Evolutionary conservation across 2,113 vertebrate species (phyloP).

Genomic region (Sander lucioperca): DNA sequence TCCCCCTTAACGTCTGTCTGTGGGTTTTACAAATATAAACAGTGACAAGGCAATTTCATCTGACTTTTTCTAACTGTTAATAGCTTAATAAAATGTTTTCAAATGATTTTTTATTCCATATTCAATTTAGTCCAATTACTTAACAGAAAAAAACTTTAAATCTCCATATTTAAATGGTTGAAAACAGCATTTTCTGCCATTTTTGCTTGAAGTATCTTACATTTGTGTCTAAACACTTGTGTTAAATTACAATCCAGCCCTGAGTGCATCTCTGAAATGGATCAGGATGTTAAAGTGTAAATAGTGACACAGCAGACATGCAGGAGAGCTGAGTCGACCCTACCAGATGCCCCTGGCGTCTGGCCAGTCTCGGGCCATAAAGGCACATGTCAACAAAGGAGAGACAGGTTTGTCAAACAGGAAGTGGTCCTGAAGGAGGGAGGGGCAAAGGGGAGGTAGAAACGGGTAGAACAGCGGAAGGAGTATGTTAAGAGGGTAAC

Average conservation of each 20-base stretch:
- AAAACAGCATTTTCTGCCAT: no score
- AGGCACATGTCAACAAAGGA: constrained; percentile 93
- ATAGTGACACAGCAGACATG: constrained; percentile 41
- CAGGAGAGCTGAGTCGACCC: constrained; percentile 61
- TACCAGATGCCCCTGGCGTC: constrained; percentile 97
- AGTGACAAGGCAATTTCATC: no score
- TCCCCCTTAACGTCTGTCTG: no score
- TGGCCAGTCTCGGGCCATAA: constrained; percentile 96
- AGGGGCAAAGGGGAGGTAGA: not conserved
- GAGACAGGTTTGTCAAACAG: constrained; percentile 96
- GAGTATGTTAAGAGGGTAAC: constrained; percentile 9
- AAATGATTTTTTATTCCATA: no score
- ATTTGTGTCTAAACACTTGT: not conserved
- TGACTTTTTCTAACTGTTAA: no score
- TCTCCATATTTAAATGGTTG: no score
- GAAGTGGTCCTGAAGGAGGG: constrained; percentile 90
- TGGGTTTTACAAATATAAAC: no score
- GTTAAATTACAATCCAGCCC: not conserved
- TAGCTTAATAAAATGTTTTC: no score
- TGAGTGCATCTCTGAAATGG: not conserved
- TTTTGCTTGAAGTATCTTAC: not conserved
- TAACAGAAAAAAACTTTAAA: no score
- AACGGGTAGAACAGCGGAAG: constrained; percentile 23
- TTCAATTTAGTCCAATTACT: no score
- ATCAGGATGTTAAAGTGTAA: not conserved